These are phyloP conservation scores for Synanthedon myopaeformis DNA, from an alignment of 2,888 invertebrate genomes.

Conservation along the genomic window DNA sequence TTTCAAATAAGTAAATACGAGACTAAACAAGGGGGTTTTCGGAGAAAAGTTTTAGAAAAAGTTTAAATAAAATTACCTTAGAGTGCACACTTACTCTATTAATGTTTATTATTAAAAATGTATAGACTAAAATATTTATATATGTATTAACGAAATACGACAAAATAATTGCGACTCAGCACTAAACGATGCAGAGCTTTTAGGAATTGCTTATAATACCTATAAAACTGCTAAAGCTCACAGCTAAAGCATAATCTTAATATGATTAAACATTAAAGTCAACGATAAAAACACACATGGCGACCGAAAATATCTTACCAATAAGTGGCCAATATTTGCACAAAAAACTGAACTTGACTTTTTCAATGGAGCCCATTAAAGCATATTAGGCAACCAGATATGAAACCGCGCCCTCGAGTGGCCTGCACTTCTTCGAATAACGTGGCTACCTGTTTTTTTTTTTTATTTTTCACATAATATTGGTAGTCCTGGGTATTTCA, in stretches of 20 bases:
- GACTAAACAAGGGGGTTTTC: too few relatives aligned
- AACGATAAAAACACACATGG: conserved; percentile 20
- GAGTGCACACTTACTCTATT: too few relatives aligned
- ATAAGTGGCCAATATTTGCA: conserved; percentile 26
- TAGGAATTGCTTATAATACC: too few relatives aligned
- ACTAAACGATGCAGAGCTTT: too few relatives aligned
- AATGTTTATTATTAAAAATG: too few relatives aligned
- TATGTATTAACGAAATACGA: too few relatives aligned
- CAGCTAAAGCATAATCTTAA: not conserved
- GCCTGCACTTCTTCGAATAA: conserved; percentile 43
- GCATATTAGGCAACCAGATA: conserved; percentile 12
- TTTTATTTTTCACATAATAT: conserved; percentile 52
- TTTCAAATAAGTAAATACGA: too few relatives aligned
- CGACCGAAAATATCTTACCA: conserved; percentile 15
- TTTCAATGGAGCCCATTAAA: conserved; percentile 33
- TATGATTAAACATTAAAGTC: not conserved
- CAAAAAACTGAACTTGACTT: conserved; percentile 23
- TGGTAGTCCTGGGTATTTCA: conserved; percentile 41
- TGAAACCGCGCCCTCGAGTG: conserved; percentile 28
- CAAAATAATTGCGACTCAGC: too few relatives aligned
- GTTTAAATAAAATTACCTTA: too few relatives aligned
- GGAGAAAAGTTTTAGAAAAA: too few relatives aligned
- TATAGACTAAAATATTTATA: too few relatives aligned
- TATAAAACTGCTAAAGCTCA: too few relatives aligned
- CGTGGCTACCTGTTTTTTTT: conserved; percentile 63